A percentile compares a stretch with the other conserved stretches of the same genome.
phyloP scores from a whole-genome alignment of 2,888 invertebrate species.

The Drosophila subsilvestris region DNA sequence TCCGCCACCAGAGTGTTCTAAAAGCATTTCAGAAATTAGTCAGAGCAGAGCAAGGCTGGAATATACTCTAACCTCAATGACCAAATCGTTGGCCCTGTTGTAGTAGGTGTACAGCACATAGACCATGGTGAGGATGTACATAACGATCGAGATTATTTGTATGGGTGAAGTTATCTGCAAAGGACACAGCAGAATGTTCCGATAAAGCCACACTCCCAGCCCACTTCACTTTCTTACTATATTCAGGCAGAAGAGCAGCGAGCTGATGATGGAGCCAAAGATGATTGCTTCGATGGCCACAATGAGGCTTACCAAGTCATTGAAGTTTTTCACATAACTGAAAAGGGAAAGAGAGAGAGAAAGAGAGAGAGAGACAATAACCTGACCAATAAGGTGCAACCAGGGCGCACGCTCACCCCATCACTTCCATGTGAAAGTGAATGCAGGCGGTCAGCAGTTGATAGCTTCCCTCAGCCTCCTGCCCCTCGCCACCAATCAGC shows the following conservation, averaged over 20 bases:
- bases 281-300: conserved; percentile 76
- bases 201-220: too few relatives aligned
- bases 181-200: neutral
- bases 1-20: conserved; percentile 78
- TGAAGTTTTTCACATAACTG: conserved; percentile 76
- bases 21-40: neutral
- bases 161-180: conserved; percentile 37
- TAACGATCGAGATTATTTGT: conserved; percentile 63
- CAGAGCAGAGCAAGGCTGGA: neutral
- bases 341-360: conserved; percentile 9
- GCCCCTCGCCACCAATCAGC: conserved; percentile 40
- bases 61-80: conserved; percentile 78
- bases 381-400: neutral
- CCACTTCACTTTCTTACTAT: conserved; percentile 63
- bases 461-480: conserved; percentile 54
- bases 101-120: conserved; percentile 82
- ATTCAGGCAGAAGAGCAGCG: conserved; percentile 79
- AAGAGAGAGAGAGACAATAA: neutral
- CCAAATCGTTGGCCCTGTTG: conserved; percentile 81
- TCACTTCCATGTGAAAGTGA: conserved; percentile 54
- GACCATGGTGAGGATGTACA: conserved; percentile 81
- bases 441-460: conserved; percentile 68
- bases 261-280: conserved; percentile 75
- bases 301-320: conserved; percentile 75
- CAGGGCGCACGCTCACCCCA: conserved; percentile 47